Base-by-base conservation (phyloP, 1,140 invertebrate species). In the Aethina tumida region DNA sequence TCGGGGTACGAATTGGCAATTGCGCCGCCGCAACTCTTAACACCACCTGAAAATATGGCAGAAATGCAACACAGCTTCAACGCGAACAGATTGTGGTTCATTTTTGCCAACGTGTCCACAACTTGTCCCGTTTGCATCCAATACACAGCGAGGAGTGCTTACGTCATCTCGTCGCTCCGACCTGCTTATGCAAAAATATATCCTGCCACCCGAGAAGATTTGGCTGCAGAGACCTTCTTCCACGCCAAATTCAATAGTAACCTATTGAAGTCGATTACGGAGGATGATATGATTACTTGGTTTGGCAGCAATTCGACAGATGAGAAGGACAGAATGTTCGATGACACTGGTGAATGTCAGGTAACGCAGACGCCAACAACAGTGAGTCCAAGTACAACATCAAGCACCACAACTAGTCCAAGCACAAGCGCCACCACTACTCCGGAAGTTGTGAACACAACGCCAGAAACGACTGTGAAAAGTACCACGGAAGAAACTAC, bases 251-350 rank as follows among this genome's bases (percentile, higher is more conserved):
- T 61, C 32, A 69, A 66, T 18, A 74, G 71, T 53, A 65, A 66
- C 15, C 55, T 75, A 29, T 52, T 77, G 1, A 60, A 65, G 41
- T 71, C 68, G 3, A 71, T 74, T 4, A 72, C 70, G 22, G 71
- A 72, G 31, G 74, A 77, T 54, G 74, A 77, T 52, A 63, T 74
- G 14, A 72, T 75, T 17, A 75, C 73, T 4, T 76, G 74, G 74
- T 76, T 76, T 48, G 71, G 73, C 25, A 66, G 67, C 52, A 67
- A 69, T 35, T 65, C 64, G 47, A 53, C 62, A 7, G 20, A 25
- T 22, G 32, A 18, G 27, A n/a, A 32, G 6, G 3, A 32, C 4
- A 5, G 18, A n/a, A 32, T 10, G 14, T 5, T 2, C 2, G 6
- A 16, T 32, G 10, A 19, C 5, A 16, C 17, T 3, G 16, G 21